Conservation (phyloP, 53 echinoderm and acorn worm species). For the Hippasteria phrygiana region DNA sequence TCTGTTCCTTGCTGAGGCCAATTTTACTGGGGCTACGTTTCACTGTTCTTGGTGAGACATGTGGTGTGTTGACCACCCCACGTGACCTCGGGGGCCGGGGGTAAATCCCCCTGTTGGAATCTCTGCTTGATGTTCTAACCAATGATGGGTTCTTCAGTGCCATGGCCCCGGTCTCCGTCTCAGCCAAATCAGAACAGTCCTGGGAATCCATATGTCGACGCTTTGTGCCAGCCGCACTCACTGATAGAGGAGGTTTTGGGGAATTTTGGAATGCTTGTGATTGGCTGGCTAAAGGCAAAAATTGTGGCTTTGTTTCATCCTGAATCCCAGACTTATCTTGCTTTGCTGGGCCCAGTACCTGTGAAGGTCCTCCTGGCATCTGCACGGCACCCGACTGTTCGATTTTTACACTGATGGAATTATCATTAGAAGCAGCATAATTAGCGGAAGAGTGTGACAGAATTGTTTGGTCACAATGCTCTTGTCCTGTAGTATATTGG, state of each 20-base stretch:
- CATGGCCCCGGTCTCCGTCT: constrained; percentile 72
- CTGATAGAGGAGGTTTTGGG: not conserved
- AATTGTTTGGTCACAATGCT: not conserved
- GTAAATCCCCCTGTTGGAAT: constrained; percentile 76
- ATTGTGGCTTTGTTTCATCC: no score
- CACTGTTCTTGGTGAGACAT: not conserved
- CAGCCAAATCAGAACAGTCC: constrained; percentile 78
- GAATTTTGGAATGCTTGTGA: not conserved
- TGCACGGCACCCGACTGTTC: not conserved
- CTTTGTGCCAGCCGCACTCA: not conserved
- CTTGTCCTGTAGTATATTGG: not conserved
- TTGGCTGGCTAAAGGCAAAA: not conserved
- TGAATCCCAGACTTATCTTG: not conserved
- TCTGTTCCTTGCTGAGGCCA: not conserved
- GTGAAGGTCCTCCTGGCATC: not conserved
- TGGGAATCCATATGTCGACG: constrained; percentile 71
- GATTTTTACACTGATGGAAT: not conserved
- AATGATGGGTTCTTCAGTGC: constrained; percentile 81
- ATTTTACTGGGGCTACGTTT: not conserved
- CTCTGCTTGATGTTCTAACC: constrained; percentile 48
- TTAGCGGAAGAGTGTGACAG: not conserved
- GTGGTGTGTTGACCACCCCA: not conserved
- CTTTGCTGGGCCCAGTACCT: not conserved
- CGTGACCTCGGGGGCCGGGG: constrained; percentile 44
- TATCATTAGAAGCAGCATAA: not conserved